Evolutionary conservation across 1,140 invertebrate species (phyloP).

Genomic region (Centruroides vittatus): DNA sequence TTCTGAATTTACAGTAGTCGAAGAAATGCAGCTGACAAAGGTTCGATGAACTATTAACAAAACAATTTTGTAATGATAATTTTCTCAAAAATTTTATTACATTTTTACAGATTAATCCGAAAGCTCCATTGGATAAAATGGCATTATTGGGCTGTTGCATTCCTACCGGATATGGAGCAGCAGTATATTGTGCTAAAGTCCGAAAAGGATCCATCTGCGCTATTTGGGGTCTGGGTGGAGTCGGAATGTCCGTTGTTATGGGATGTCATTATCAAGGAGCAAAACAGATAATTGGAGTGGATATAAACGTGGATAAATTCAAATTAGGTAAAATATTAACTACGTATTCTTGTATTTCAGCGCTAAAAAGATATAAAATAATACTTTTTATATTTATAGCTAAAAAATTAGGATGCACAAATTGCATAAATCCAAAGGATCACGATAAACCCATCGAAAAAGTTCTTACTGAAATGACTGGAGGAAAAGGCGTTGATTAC

Average conservation of each 20-base stretch:
- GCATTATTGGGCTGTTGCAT: conserved; percentile 91
- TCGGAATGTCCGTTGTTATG: conserved; percentile 80
- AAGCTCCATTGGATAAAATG: conserved; percentile 72
- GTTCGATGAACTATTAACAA: too few species aligned
- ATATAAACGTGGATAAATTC: conserved; percentile 80
- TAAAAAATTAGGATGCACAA: conserved; percentile 38
- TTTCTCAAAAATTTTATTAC: conserved; percentile 16
- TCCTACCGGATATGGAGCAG: conserved; percentile 82
- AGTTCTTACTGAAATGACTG: conserved; percentile 33
- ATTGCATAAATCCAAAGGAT: conserved; percentile 33
- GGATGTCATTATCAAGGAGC: conserved; percentile 84
- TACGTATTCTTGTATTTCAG: too few species aligned
- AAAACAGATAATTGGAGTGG: conserved; percentile 84
- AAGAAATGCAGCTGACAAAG: conserved; percentile 47
- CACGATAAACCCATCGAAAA: conserved; percentile 25
- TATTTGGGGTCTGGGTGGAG: conserved; percentile 87
- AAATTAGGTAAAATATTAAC: conserved; percentile 44
- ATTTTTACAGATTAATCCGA: conserved; percentile 33
- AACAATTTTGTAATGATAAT: too few species aligned
- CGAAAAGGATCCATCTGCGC: conserved; percentile 66
- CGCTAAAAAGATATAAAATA: too few species aligned
- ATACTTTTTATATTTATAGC: too few species aligned
- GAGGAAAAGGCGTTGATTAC: conserved; percentile 39
- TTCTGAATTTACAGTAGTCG: conserved; percentile 90
- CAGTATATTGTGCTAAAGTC: conserved; percentile 76